phyloP scores from a whole-genome alignment of 2,797 vertebrate species.

The Sebastes iracundus region DNA sequence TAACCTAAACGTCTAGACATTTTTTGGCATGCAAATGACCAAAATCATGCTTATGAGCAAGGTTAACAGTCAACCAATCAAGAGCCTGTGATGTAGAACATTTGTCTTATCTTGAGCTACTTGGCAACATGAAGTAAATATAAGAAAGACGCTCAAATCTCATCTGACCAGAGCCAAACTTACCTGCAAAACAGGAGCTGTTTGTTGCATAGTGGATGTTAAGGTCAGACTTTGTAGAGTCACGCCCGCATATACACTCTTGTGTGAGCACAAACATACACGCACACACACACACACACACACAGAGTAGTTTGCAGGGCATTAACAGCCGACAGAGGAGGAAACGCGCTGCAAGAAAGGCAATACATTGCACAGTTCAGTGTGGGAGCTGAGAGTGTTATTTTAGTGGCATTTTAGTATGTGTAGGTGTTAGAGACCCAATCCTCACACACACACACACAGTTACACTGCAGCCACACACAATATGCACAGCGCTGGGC shows the following conservation, averaged over 20 bases:
- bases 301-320: constrained; percentile 35
- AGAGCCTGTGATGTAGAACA: neutral
- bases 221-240: no score
- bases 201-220: no score
- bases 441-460: constrained; percentile 22
- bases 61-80: neutral
- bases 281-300: neutral
- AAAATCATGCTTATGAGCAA: neutral
- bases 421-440: constrained; percentile 57
- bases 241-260: neutral
- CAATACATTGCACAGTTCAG: constrained; percentile 2
- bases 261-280: neutral
- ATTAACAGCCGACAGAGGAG: constrained; percentile 50
- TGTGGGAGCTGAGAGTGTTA: constrained; percentile 45
- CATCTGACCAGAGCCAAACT: no score
- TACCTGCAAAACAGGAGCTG: no score
- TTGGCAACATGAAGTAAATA: neutral
- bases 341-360: constrained; percentile 13
- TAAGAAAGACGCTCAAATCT: neutral
- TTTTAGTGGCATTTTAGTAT: constrained; percentile 60
- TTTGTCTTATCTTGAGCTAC: neutral
- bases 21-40: neutral
- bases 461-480: constrained; percentile 15
- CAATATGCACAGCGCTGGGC: constrained; percentile 23
- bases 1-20: no score